Percentiles rank a stretch among this genome's conserved stretches.
Evolutionary conservation across 2,113 vertebrate species (phyloP).

Genomic region (Melanostigma gelatinosum): DNA sequence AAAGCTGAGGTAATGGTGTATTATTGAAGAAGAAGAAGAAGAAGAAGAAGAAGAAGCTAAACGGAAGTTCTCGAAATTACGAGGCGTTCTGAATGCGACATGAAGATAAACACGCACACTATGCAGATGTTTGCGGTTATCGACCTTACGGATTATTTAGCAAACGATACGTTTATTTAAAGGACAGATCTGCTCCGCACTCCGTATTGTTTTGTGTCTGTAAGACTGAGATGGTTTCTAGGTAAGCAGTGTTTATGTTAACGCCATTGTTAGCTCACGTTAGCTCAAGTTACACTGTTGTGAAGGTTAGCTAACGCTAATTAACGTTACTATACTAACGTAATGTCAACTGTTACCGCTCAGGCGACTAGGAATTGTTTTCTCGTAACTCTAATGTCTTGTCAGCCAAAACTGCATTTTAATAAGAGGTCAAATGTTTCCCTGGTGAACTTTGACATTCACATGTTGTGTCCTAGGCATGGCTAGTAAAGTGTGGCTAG

Average conservation of each 20-base stretch:
- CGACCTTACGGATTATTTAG: neutral
- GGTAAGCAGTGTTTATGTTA: neutral
- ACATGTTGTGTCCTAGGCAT: neutral
- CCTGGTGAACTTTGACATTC: slow-evolving; percentile 35
- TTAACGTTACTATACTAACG: neutral
- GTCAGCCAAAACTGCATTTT: neutral
- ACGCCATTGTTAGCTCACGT: neutral
- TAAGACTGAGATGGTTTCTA: neutral
- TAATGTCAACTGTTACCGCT: neutral
- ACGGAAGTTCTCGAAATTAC: slow-evolving; percentile 34
- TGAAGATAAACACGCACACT: slow-evolving; percentile 62
- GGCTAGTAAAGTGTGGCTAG: slow-evolving; percentile 2
- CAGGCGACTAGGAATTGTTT: rapidly evolving
- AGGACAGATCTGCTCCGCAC: rapidly evolving
- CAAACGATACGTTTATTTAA: neutral
- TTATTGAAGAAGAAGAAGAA: neutral
- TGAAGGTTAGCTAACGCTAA: slow-evolving; percentile 40
- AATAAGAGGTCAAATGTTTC: neutral
- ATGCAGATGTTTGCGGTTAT: neutral
- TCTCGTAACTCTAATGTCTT: neutral
- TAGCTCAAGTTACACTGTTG: slow-evolving; percentile 2
- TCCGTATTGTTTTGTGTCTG: neutral
- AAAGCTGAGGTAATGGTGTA: too few relatives aligned
- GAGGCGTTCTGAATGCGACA: slow-evolving; percentile 35
- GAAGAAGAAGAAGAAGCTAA: neutral